Evolutionary conservation across 2,888 invertebrate species (phyloP).

Genomic region (Antheraea assamensis): DNA sequence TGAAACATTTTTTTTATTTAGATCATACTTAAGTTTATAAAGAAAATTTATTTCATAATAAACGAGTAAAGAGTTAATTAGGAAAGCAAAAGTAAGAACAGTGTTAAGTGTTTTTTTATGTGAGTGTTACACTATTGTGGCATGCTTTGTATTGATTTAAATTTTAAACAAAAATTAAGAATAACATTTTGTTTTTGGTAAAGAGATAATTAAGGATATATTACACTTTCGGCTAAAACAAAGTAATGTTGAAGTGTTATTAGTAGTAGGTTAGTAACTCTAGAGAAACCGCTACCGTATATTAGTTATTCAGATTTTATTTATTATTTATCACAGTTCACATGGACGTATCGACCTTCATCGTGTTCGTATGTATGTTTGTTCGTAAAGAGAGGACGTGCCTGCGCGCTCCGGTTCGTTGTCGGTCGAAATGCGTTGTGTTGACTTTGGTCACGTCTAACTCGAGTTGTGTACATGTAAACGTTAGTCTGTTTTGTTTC

Average conservation of each 20-base stretch:
- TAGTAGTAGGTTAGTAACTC: neutral
- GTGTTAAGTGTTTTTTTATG: neutral
- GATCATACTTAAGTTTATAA: no score
- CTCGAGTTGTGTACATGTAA: neutral
- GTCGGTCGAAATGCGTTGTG: neutral
- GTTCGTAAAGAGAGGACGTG: slow-evolving; percentile 1
- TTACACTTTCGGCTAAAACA: no score
- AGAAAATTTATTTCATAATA: neutral
- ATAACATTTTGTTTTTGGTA: no score
- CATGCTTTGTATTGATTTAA: neutral
- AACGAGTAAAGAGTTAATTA: neutral
- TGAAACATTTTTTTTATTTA: neutral
- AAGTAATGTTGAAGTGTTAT: neutral
- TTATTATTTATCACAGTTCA: neutral
- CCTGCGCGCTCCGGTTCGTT: no score
- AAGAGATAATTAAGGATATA: no score
- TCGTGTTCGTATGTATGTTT: slow-evolving; percentile 9
- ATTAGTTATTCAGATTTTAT: neutral
- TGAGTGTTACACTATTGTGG: neutral
- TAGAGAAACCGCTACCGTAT: neutral
- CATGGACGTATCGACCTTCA: neutral
- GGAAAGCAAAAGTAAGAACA: neutral
- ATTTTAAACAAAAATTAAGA: no score
- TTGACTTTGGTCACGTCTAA: slow-evolving; percentile 10
- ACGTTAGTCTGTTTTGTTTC: slow-evolving; percentile 12